Evolutionary conservation across 2,113 vertebrate genomes (phyloP).

Genomic region (Muscicapa adusta): DNA sequence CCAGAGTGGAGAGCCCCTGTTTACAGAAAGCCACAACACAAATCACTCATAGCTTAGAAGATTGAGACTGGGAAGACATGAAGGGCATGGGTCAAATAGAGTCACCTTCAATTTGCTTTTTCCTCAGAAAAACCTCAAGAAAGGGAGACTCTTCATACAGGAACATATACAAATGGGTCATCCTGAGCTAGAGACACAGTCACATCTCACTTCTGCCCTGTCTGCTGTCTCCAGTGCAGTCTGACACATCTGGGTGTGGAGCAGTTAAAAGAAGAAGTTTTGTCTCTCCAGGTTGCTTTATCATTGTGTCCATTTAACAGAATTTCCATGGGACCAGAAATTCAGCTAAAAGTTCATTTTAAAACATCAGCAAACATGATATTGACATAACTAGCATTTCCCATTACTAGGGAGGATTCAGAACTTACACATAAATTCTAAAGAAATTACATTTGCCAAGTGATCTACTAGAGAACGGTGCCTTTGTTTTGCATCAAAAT

Average conservation of each 20-base stretch:
- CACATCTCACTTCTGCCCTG: background rate
- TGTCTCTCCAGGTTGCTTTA: background rate
- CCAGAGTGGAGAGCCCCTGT: background rate
- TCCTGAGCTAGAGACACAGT: background rate
- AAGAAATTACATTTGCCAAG: background rate
- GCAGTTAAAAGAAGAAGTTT: background rate
- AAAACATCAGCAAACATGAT: background rate
- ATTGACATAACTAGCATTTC: background rate
- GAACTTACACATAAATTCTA: background rate
- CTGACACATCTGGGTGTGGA: background rate
- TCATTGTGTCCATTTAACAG: background rate
- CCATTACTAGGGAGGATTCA: background rate
- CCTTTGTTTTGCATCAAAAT: background rate
- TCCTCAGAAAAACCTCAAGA: background rate
- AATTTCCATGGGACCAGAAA: background rate
- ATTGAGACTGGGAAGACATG: background rate
- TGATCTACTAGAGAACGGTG: background rate
- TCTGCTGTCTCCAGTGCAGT: background rate
- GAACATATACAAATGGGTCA: background rate
- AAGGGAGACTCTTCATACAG: background rate
- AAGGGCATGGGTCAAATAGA: background rate
- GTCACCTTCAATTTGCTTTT: background rate
- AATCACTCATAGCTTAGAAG: background rate
- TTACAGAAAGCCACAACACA: background rate
- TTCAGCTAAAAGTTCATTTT: background rate